Conservation (phyloP, 2,888 invertebrate species). For the Thera britannica region DNA sequence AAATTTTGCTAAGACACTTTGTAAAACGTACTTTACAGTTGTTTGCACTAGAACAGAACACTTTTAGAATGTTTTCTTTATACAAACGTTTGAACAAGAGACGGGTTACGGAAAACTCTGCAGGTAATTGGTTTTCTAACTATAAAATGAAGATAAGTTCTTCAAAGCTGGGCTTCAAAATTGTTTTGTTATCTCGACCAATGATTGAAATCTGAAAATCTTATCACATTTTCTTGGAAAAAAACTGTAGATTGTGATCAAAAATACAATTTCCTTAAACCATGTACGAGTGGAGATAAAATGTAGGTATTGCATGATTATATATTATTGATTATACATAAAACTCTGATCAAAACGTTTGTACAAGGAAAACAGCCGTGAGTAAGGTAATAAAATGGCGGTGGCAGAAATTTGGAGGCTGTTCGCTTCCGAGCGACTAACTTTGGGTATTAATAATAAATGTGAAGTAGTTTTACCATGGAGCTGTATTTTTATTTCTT, state of each 20-base stretch:
- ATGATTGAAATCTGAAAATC: too few species aligned
- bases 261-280: neutral
- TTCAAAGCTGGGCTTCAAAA: too few species aligned
- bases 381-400: conserved; percentile 67
- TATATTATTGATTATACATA: conserved; percentile 65
- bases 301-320: conserved; percentile 10
- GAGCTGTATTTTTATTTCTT: conserved; percentile 66
- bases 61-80: conserved; percentile 25
- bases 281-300: neutral
- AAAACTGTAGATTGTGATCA: neutral
- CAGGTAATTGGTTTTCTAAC: too few species aligned
- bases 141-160: too few species aligned
- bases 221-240: too few species aligned
- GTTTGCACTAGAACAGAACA: conserved; percentile 22
- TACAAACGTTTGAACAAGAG: conserved; percentile 16
- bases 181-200: too few species aligned
- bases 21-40: conserved; percentile 14
- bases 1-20: conserved; percentile 24
- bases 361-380: conserved; percentile 72
- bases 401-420: conserved; percentile 85
- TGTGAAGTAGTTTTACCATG: conserved; percentile 67
- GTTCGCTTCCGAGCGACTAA: conserved; percentile 82
- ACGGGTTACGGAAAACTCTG: too few species aligned
- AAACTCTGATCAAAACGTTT: conserved; percentile 87
- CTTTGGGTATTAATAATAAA: conserved; percentile 66